These are phyloP conservation scores for Trachemys scripta DNA, from an alignment of 2,113 vertebrate genomes.

Conservation along the genomic window DNA sequence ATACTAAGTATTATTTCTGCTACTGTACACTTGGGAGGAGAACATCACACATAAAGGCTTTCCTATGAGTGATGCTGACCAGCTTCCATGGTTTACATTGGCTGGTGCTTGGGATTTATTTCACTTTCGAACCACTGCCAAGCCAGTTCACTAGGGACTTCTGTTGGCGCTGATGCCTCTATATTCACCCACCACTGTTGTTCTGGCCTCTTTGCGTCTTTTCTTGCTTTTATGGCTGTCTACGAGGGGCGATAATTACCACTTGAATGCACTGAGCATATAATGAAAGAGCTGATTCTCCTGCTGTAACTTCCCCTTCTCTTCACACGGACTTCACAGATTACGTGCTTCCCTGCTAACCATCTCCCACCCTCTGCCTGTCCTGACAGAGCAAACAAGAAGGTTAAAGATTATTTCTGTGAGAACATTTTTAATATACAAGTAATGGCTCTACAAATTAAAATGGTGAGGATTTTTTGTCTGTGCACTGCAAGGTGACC, in stretches of 20 bases:
- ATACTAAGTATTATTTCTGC: not conserved
- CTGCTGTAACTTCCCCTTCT: not conserved
- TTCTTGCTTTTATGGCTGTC: not conserved
- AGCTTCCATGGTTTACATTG: not conserved
- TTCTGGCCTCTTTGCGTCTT: not conserved
- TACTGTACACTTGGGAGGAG: not conserved
- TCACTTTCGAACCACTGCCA: not conserved
- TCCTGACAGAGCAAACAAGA: not conserved
- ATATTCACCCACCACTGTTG: not conserved
- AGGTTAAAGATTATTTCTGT: not conserved
- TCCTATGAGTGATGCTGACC: not conserved
- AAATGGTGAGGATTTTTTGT: not conserved
- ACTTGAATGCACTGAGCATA: rapidly evolving
- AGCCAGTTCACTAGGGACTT: not conserved
- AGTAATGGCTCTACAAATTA: not conserved
- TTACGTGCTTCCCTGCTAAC: not conserved
- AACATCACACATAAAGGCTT: not conserved
- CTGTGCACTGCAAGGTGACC: not conserved
- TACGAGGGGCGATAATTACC: not conserved
- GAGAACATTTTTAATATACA: not conserved
- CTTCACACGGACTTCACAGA: not conserved
- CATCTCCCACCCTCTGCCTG: not conserved
- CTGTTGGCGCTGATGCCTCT: not conserved
- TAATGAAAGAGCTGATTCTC: not conserved
- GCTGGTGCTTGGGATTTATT: not conserved